Conservation (phyloP, 2,797 vertebrate species). For the Emys orbicularis region DNA sequence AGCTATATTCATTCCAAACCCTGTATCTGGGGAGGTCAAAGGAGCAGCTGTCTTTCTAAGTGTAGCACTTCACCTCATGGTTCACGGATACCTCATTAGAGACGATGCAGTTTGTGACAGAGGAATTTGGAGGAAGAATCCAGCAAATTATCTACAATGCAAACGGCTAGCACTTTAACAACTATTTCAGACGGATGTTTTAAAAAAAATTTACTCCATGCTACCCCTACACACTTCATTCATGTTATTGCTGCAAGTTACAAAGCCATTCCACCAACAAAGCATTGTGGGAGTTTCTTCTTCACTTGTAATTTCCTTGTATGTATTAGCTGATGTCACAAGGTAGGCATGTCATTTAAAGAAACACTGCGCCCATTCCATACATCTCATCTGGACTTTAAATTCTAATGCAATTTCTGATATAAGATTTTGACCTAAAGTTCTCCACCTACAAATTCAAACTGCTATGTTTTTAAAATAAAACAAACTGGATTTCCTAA, state of each 20-base stretch:
- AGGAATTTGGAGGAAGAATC: not conserved
- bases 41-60: not conserved
- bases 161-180: not conserved
- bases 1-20: not conserved
- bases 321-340: not conserved
- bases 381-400: rapidly evolving
- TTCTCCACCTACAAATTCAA: not conserved
- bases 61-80: not conserved
- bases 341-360: not conserved
- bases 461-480: not conserved
- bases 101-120: not conserved
- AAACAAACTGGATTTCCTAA: not conserved
- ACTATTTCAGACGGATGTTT: not conserved
- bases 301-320: not conserved
- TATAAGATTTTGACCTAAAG: not conserved
- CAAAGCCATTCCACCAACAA: not conserved
- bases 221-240: not conserved
- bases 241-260: not conserved
- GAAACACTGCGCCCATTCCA: not conserved
- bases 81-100: not conserved
- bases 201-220: not conserved
- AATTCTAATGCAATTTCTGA: not conserved
- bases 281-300: not conserved
- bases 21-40: not conserved
- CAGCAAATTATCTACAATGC: rapidly evolving